These are phyloP conservation scores for Cephalotes varians DNA, from an alignment of 2,888 invertebrate genomes.

Conservation along the genomic window DNA sequence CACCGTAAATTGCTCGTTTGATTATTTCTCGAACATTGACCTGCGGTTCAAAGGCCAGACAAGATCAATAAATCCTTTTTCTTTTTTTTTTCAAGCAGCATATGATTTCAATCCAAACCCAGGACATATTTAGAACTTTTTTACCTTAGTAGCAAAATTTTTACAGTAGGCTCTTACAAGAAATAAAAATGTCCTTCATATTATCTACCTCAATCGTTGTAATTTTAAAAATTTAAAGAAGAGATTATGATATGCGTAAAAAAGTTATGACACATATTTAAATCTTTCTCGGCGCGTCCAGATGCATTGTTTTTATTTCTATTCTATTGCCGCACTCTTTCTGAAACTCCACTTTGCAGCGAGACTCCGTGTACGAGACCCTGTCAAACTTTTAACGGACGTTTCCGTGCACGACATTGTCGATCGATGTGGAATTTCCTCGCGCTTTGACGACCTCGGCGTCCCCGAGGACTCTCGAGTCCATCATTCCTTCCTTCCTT, in stretches of 20 bases:
- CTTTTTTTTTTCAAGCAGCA: not conserved
- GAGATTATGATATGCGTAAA: not conserved
- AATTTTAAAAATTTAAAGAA: not conserved
- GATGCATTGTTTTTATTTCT: not conserved
- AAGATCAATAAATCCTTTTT: not conserved
- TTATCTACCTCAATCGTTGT: not conserved
- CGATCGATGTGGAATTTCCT: constrained; percentile 46
- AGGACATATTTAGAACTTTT: not conserved
- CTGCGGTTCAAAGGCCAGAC: not conserved
- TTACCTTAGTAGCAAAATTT: not conserved
- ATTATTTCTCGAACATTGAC: constrained; percentile 5
- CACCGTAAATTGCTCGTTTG: not conserved
- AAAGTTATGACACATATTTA: not conserved
- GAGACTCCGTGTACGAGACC: constrained; percentile 11
- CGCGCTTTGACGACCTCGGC: constrained; percentile 32
- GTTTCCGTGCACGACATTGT: constrained; percentile 21
- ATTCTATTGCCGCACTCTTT: not conserved
- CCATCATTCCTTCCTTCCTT: constrained; percentile 20
- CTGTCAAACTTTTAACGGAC: constrained; percentile 53
- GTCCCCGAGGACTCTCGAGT: constrained; percentile 19
- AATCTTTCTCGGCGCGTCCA: not conserved
- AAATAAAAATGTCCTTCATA: not conserved
- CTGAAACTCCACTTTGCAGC: constrained; percentile 44
- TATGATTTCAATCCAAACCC: not conserved
- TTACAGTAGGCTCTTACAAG: not conserved